Evolutionary conservation across 1,140 invertebrate genomes (phyloP), one percentile per base, ranked within the genome.

Genomic region (Matsumurasca onukii): DNA sequence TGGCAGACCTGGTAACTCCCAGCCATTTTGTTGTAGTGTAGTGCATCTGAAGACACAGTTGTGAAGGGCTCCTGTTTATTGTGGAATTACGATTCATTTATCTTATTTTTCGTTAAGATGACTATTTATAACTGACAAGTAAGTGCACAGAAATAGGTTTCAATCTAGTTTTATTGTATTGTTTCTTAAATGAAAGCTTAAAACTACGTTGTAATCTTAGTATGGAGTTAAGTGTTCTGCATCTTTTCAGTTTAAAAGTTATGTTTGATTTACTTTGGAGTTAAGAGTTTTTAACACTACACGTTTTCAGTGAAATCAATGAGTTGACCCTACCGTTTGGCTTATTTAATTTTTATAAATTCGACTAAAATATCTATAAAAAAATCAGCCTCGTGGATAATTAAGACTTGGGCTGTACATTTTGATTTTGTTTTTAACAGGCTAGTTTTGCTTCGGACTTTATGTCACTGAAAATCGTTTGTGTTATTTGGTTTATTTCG

Each of bases 1-100:
- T 55, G 51, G 51, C 51, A 55, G 22, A 55, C 51, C 51, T 55
- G 61, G 61, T 63, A 63, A 63, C 61, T 63, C 61, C 61, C 31
- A 63, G 30, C 20, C 39, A 31, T 20, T 9, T 1, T 9, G 24
- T 59, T 13, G 61, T 34, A 5, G 61, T 63, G 30, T 31, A 39
- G 31, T 5, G 39, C n/a, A 63, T 29, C n/a, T 63, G 61, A 63
- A 34, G 12, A 34, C 61, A 63, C 29, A 12, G 9, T 12, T 27
- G 2, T 34, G 61, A 24, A 63, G 29, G 3, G 61, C 61, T 34
- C n/a, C 17, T 31, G 29, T 63, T 31, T 24, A 5, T 17, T 39
- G 3, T 20, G 3, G 2, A 9, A 27, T 31, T 61, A 27, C 3
- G 57, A 13, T 9, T 27, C 22, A 30, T 9, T 27, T 61, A 27